These are phyloP conservation scores for Caenorhabditis angaria DNA, from an alignment of 2,888 invertebrate genomes.

Conservation along the genomic window DNA sequence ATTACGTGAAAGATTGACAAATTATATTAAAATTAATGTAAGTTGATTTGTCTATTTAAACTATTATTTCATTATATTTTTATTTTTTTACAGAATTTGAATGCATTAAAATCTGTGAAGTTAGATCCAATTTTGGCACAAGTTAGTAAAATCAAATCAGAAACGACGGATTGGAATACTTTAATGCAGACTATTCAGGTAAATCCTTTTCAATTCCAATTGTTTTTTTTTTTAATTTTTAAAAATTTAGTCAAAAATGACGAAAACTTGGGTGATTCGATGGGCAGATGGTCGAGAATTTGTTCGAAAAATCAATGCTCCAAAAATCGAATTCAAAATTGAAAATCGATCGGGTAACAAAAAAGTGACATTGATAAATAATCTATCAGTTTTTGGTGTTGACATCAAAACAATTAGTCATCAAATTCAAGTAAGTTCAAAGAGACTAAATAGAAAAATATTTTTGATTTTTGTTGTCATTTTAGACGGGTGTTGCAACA, in stretches of 20 bases:
- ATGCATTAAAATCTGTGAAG: conserved; percentile 41
- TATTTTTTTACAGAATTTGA: conserved; percentile 44
- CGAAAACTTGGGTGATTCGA: conserved; percentile 56
- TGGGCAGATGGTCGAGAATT: conserved; percentile 59
- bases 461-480: conserved; percentile 84
- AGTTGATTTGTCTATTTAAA: no score
- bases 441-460: not conserved
- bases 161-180: conserved; percentile 48
- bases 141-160: conserved; percentile 32
- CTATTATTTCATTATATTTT: no score
- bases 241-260: conserved; percentile 54
- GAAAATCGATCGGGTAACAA: conserved; percentile 70
- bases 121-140: conserved; percentile 46
- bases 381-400: conserved; percentile 87
- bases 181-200: conserved; percentile 52
- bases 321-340: conserved; percentile 44
- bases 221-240: not conserved
- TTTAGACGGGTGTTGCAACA: conserved; percentile 87
- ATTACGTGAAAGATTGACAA: conserved; percentile 38
- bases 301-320: conserved; percentile 47
- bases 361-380: conserved; percentile 86
- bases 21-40: conserved; percentile 57
- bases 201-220: not conserved
- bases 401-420: conserved; percentile 76
- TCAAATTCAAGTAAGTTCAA: conserved; percentile 40